Conservation (phyloP, 2,113 vertebrate genomes). For the Chunga burmeisteri region DNA sequence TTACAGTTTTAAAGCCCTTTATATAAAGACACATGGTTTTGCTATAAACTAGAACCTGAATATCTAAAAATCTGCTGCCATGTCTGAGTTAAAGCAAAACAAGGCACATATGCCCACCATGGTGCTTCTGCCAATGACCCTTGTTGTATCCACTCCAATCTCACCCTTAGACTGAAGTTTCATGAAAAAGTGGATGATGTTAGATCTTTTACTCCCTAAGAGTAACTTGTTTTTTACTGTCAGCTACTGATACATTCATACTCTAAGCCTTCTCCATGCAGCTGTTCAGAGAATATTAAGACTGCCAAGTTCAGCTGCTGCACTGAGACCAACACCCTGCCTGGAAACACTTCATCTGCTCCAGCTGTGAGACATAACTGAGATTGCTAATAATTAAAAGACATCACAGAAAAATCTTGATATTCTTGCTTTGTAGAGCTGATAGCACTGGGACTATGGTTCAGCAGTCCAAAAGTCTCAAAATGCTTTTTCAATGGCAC, state of each 20-base stretch:
- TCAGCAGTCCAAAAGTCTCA: not conserved
- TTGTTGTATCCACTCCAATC: not conserved
- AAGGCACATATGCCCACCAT: not conserved
- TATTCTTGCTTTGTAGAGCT: not conserved
- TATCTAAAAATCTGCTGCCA: not conserved
- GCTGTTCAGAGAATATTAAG: not conserved
- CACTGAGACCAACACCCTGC: not conserved
- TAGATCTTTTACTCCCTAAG: not conserved
- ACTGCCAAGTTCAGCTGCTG: not conserved
- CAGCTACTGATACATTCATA: not conserved
- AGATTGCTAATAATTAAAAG: not conserved
- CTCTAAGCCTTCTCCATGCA: not conserved
- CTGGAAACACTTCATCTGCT: not conserved
- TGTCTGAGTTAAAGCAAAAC: not conserved
- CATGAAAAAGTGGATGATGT: not conserved
- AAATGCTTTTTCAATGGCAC: not conserved
- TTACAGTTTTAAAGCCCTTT: constrained; percentile 18
- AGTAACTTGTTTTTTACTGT: not conserved
- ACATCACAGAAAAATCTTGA: not conserved
- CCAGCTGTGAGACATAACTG: not conserved
- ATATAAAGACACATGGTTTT: constrained; percentile 5
- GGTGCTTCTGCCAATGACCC: not conserved
- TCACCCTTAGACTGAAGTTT: not conserved
- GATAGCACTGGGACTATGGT: not conserved
- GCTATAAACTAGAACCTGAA: not conserved